Base-by-base conservation (phyloP, 1,140 invertebrate genomes). In the Kradibia gibbosae region DNA sequence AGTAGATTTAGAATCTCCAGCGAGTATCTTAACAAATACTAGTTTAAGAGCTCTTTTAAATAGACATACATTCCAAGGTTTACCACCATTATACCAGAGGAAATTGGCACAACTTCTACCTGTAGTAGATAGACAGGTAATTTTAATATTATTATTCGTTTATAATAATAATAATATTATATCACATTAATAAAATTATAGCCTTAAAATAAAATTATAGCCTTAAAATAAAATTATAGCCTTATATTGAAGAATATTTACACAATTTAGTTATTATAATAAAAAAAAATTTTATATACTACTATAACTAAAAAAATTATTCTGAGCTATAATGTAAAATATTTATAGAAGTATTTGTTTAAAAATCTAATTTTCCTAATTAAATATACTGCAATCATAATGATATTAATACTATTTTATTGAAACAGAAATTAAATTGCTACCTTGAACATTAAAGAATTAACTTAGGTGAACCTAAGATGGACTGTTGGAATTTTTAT, bases 1-100 rank as follows among this genome's bases (percentile, higher is more conserved):
- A 87, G 97, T 99, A 83, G 98, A 99, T 92, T 92, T 99, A 85
- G 97, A 98, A 92, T 98, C 97, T 48, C 97, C 98, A n/a, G 97
- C 98, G 88, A 99, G 98, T 67, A 98, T 99, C 85, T 93, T 99
- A 85, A 96, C 97, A 28, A 97, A 97, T 86, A 97, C 96, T 2
- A 98, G 98, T 92, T 93, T 99, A 72, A 92, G 97, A 88, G 94
- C 95, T 73, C 92, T 99, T 79, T 91, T 99, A 55, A 97, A 96
- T 90, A 97, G 97, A 89, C 96, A 97, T 86, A 98, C 97, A 48
- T 99, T 99, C 92, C 94, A 94, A 83, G 92, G 94, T 78, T 93
- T 99, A 83, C 98, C 98, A 48, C 93, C 95, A 34, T 90, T 96
- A 50, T 98, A 98, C 92, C 98, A 99, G 90, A 95, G 97, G 86